Conservation (phyloP, 2,888 invertebrate species). For the Xylocampa areola region DNA sequence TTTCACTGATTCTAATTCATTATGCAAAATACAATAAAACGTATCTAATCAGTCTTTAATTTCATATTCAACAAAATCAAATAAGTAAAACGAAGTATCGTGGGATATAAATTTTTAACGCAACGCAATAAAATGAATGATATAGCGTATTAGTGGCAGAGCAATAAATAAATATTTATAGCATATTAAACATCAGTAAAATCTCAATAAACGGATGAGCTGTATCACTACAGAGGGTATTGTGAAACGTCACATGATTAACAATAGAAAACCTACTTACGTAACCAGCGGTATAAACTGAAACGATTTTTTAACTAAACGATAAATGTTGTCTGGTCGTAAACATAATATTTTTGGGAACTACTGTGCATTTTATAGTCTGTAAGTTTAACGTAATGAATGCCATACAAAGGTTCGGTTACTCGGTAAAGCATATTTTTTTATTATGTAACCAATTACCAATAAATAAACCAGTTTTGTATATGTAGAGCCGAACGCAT, state of each 20-base stretch:
- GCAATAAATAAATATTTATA: conserved; percentile 86
- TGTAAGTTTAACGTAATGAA: conserved; percentile 51
- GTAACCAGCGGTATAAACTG: conserved; percentile 47
- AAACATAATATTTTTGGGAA: conserved; percentile 54
- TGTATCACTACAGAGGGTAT: conserved; percentile 70
- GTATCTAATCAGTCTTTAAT: conserved; percentile 77
- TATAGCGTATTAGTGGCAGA: conserved; percentile 81
- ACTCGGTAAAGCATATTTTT: conserved; percentile 42
- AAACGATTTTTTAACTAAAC: conserved; percentile 52
- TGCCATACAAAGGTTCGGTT: conserved; percentile 44
- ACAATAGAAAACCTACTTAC: conserved; percentile 61
- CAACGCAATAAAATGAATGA: conserved; percentile 81
- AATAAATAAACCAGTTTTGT: conserved; percentile 29
- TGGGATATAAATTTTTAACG: conserved; percentile 80
- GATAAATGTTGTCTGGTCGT: conserved; percentile 53
- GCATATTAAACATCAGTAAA: conserved; percentile 85
- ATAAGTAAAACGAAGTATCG: conserved; percentile 78
- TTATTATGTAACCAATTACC: conserved; percentile 47
- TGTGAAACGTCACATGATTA: conserved; percentile 70
- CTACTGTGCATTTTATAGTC: conserved; percentile 58
- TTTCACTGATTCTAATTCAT: conserved; percentile 62
- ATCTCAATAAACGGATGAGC: conserved; percentile 78
- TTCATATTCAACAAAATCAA: conserved; percentile 82
- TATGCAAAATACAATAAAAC: conserved; percentile 75
- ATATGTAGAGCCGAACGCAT: not conserved